Evolutionary conservation across 2,888 invertebrate species (phyloP), one percentile per base, ranked within the genome.

Genomic region (Cheilosia vulpina): DNA sequence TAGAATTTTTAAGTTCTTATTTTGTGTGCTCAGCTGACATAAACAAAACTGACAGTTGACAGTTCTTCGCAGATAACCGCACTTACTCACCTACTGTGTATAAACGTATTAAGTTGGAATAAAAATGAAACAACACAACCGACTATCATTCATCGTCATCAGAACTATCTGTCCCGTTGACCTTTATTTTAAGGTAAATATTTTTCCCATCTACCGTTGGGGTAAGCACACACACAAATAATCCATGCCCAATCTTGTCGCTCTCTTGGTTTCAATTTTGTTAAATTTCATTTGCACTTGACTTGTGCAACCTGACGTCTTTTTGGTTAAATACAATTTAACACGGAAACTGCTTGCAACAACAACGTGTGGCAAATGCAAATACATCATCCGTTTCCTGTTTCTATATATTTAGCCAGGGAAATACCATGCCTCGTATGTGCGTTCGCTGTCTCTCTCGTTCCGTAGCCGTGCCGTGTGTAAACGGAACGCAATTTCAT

Each of bases 291-390:
- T 85, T 85, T 85, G 77, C 85, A 85, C 85, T 85, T 85, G 85
- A 85, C 85, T 85, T 77, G 85, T 81, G 85, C 85, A 85, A 77
- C 85, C 72, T 85, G 85, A 85, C 81, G 85, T 85, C 85, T 85
- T 85, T 81, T 85, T 63, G 81, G 85, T 76, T 85, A 85, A 85
- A 85, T 85, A 85, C 81, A 68, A 81, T 63, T 85, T 85, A 85
- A 85, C 81, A 85, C 85, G 85, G 68, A 76, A 47, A 71, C 69
- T 53, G 62, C 66, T 66, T 68, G 62, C 19, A 53, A 19, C 47
- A 66, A 81, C 76, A 85, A 68, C 76, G 85, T 81, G 85, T 72
- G 85, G 72, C 72, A 55, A 81, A 72, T 17, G 85, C 85, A 85
- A 85, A 85, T 85, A 85, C 85, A 85, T 81, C 85, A 85, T 81